Base-by-base conservation (phyloP, 2,797 vertebrate genomes). In the Megalops cyprinoides region DNA sequence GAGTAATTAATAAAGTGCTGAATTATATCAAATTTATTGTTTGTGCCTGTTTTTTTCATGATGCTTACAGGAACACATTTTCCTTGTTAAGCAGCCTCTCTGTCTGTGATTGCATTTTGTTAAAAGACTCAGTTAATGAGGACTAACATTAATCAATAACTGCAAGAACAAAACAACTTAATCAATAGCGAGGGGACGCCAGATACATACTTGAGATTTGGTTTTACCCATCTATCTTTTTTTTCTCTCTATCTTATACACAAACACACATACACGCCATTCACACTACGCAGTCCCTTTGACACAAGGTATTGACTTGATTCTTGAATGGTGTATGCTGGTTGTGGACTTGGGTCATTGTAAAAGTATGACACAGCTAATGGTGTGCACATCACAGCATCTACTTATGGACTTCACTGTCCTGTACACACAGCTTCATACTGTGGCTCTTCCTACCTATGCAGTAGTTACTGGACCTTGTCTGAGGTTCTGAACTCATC, bases 1-100 rank as follows among this genome's bases (percentile, higher is more conserved):
- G 82, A 92, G 87, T 92, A 90, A 93, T 87, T 84, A 94, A 91
- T 93, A 91, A 94, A 92, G 83, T 91, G 86, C 89, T 94, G 85
- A 91, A 90, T 81, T 84, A 87, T 83, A 82, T 42, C 20, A n/a
- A 25, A 74, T 76, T 4, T 8, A 60, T 23, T 67, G 48, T 28
- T 67, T 82, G 46, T 81, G 20, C 49, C 80, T 86, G 46, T 75
- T 67, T 75, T 14, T 55, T 77, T 44, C 55, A 14, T 75, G 56
- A 76, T 46, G 23, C 74, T 9, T 28, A 7, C 14, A 23, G 49
- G n/a, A 28, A 12, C n/a, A 39, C 48, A 9, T 28, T 25, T 31
- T 23, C 46, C 23, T 2, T 25, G 42, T 39, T 12, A 10, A 28
- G 25, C 37, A 28, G 5, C 12, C 34, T 25, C 39, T 67, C 46